These are phyloP conservation scores for Griposia aprilina DNA, from an alignment of 2,888 invertebrate genomes.

Conservation along the genomic window DNA sequence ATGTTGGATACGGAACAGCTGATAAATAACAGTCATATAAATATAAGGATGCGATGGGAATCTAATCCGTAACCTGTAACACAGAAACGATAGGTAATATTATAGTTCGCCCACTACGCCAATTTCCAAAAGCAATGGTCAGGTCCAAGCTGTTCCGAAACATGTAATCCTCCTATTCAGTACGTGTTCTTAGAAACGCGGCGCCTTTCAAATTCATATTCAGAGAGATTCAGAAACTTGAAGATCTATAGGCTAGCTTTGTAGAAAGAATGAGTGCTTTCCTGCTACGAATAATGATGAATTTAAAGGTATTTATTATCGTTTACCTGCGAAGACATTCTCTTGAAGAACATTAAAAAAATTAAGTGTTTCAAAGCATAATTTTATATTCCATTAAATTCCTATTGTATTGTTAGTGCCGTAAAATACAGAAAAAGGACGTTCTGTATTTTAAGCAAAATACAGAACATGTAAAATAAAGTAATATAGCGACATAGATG, in stretches of 20 bases:
- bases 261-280: not conserved
- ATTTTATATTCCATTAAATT: not conserved
- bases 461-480: not conserved
- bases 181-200: conserved; percentile 6
- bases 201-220: conserved; percentile 18
- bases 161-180: conserved; percentile 21
- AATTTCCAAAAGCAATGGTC: not conserved
- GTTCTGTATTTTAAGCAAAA: not conserved
- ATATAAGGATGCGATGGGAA: not conserved
- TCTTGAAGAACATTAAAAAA: not conserved
- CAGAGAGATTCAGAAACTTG: not conserved
- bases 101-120: not conserved
- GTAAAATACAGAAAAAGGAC: not conserved
- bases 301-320: not conserved
- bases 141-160: not conserved
- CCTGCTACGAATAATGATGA: not conserved
- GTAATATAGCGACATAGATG: not conserved
- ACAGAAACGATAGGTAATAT: not conserved
- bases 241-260: not conserved
- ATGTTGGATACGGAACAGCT: not conserved
- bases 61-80: not conserved
- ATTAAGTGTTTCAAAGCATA: not conserved
- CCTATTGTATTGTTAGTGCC: not conserved
- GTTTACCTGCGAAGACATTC: not conserved
- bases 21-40: not conserved